These are phyloP conservation scores for Platyrinchus mystaceus DNA, from an alignment of 2,797 vertebrate genomes.

Conservation along the genomic window DNA sequence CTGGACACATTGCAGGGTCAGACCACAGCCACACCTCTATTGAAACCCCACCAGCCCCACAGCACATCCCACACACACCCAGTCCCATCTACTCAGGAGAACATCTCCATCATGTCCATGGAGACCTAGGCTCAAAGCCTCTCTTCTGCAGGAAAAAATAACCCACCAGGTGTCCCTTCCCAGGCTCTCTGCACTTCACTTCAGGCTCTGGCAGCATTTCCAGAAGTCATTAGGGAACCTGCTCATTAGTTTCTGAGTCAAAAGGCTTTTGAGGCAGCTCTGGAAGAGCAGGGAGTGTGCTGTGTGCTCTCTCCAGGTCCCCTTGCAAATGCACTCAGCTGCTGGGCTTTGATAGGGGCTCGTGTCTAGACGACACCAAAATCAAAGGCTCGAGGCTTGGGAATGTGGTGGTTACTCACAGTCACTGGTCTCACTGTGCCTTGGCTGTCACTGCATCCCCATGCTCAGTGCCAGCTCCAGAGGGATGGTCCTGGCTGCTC, in stretches of 20 bases:
- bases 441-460: accelerated
- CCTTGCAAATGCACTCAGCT: background rate
- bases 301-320: background rate
- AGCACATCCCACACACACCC: background rate
- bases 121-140: background rate
- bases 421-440: accelerated
- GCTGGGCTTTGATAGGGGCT: background rate
- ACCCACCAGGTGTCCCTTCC: background rate
- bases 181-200: background rate
- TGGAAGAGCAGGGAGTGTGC: background rate
- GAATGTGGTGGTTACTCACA: background rate
- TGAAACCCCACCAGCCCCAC: background rate
- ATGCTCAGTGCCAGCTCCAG: accelerated
- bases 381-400: background rate
- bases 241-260: background rate
- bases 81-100: background rate
- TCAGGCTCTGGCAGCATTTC: background rate
- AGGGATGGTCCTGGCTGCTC: background rate
- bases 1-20: background rate
- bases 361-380: background rate
- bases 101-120: background rate
- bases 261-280: background rate
- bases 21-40: background rate
- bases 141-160: background rate
- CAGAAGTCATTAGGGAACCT: background rate